Conservation (phyloP, 2,888 invertebrate genomes). For the Macaria liturata region DNA sequence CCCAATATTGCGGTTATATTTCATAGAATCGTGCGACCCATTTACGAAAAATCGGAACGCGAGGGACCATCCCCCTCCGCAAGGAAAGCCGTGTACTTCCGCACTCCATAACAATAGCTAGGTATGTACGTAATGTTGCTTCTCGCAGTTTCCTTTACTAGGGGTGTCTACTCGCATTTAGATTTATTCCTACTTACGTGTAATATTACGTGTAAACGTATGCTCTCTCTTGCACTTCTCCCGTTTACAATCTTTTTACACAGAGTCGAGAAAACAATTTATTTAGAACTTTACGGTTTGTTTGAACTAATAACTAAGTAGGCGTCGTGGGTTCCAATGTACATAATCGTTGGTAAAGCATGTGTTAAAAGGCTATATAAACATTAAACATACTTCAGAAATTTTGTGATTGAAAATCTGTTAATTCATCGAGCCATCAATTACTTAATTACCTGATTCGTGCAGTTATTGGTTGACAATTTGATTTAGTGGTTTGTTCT, state of each 20-base stretch:
- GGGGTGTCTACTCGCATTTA: constrained; percentile 5
- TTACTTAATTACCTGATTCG: no score
- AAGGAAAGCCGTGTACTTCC: constrained; percentile 29
- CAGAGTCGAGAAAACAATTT: no score
- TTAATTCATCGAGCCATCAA: no score
- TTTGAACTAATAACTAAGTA: no score
- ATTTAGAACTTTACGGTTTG: no score
- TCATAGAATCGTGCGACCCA: constrained; percentile 32
- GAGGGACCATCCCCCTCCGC: constrained; percentile 28
- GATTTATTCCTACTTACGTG: constrained; percentile 6
- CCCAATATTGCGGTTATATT: constrained; percentile 29
- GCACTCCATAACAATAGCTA: constrained; percentile 31
- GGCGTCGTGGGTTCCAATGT: no score
- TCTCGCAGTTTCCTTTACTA: constrained; percentile 20
- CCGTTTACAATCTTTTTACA: not conserved
- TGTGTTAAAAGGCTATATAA: no score
- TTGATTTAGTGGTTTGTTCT: no score
- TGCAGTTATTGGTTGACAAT: no score
- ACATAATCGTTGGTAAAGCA: no score
- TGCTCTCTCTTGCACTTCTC: not conserved
- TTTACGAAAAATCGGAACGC: constrained; percentile 33
- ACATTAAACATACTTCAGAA: no score
- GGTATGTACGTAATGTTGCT: constrained; percentile 19
- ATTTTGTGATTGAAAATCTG: no score
- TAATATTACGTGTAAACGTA: not conserved